Evolutionary conservation across 2,797 vertebrate species (phyloP), one percentile per base, ranked within the genome.

Genomic region (Neosalanx taihuensis): DNA sequence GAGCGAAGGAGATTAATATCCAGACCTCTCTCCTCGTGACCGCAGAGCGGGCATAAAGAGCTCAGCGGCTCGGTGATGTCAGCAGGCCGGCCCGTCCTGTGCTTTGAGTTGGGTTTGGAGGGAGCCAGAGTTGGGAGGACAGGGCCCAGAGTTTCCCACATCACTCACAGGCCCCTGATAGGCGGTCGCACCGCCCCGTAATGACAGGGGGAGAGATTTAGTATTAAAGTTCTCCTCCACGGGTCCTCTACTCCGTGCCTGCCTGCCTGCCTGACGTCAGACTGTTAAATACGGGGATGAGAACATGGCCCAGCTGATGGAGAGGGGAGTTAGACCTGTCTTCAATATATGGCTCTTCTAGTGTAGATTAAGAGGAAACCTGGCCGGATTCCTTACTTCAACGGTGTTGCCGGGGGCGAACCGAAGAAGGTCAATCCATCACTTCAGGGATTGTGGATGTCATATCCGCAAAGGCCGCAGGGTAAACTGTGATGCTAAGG

Each of bases 121-220:
- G 85, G 87, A 85, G 82, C 88, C 86, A 56, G 51, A 86, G 81
- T 87, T 2, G 84, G 88, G 87, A 90, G 85, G 84, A 91, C 90
- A 85, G 87, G 86, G 87, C 90, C 78, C 83, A 84, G 85, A 84
- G 85, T 87, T 91, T 89, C 85, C 93, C 92, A 93, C 92, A 92
- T 94, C 92, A 94, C 86, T 93, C 89, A 87, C 78, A 79, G 83
- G 83, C 89, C 88, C 88, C 88, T 92, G 91, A 92, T 93, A 92
- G 88, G 88, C 81, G 87, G 91, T 91, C 91, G 85, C 87, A 89
- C 86, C 81, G 84, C 79, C 90, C 68, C 77, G 87, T 93, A 93
- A 94, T 94, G 92, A 94, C 91, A 93, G 91, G 87, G 92, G 87
- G 84, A 87, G 84, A 92, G 89, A 88, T 89, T 91, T 90, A 88